These are phyloP conservation scores for Bombus consobrinus DNA, from an alignment of 1,140 invertebrate genomes.

Conservation along the genomic window DNA sequence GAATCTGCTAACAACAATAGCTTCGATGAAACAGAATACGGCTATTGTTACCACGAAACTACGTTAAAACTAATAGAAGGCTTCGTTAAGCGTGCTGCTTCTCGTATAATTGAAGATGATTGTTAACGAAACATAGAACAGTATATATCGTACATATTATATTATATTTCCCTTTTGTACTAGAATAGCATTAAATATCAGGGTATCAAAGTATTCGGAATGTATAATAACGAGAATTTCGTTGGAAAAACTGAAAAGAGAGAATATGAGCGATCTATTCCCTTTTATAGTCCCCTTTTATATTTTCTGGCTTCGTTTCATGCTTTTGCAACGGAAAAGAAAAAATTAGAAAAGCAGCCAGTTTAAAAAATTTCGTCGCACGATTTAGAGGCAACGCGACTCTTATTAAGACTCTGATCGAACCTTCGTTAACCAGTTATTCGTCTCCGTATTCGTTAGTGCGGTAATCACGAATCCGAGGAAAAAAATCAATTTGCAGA, in stretches of 20 bases:
- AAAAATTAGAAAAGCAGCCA: not conserved
- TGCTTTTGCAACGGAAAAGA: too few species aligned
- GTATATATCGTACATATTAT: not conserved
- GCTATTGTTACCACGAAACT: slow-evolving; percentile 9
- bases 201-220: not conserved
- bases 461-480: slow-evolving; percentile 13
- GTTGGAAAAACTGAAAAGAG: not conserved
- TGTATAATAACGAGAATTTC: not conserved
- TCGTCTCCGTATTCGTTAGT: slow-evolving; percentile 37
- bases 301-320: not conserved
- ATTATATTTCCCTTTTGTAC: not conserved
- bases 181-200: not conserved
- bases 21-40: slow-evolving; percentile 5
- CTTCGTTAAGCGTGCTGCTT: not conserved
- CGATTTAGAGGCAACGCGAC: not conserved
- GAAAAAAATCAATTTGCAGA: slow-evolving; percentile 54
- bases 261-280: not conserved
- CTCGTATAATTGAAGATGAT: not conserved
- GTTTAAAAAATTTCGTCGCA: not conserved
- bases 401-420: slow-evolving; percentile 22
- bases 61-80: not conserved
- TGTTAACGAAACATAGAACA: not conserved
- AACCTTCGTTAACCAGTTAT: slow-evolving; percentile 42
- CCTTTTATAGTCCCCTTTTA: too few species aligned
- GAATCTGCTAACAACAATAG: not conserved